Percentiles rank a stretch among this genome's conserved stretches.
These are phyloP conservation scores for Pseudomyrmex dendroicus DNA, from an alignment of 1,140 invertebrate species.

Conservation along the genomic window DNA sequence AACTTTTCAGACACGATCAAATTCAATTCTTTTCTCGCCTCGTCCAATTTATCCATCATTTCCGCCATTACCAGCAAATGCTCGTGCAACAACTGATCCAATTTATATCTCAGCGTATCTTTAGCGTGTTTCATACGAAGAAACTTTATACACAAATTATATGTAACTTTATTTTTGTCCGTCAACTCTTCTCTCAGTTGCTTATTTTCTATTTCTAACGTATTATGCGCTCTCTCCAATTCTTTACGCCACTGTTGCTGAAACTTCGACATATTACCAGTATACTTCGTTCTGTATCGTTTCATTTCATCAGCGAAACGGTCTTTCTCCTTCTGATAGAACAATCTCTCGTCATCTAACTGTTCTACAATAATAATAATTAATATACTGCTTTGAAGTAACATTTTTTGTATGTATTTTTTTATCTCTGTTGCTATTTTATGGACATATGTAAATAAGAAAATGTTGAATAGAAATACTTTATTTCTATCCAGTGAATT, in stretches of 20 bases:
- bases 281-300: slow-evolving; percentile 59
- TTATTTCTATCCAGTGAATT: background rate
- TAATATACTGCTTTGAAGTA: slow-evolving; percentile 1
- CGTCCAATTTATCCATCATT: slow-evolving; percentile 78
- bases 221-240: slow-evolving; percentile 57
- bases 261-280: slow-evolving; percentile 53
- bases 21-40: slow-evolving; percentile 74
- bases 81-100: slow-evolving; percentile 70
- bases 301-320: slow-evolving; percentile 71
- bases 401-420: no score
- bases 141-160: slow-evolving; percentile 76
- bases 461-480: background rate
- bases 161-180: slow-evolving; percentile 69
- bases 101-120: slow-evolving; percentile 69
- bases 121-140: slow-evolving; percentile 74
- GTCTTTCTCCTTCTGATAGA: slow-evolving; percentile 75
- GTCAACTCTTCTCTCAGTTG: slow-evolving; percentile 61
- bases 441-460: no score
- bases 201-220: slow-evolving; percentile 71
- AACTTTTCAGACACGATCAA: slow-evolving; percentile 76
- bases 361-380: slow-evolving; percentile 75
- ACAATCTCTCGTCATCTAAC: slow-evolving; percentile 75
- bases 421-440: no score
- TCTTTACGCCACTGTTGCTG: slow-evolving; percentile 55
- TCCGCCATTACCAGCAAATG: slow-evolving; percentile 75